Base-by-base conservation (phyloP, 2,113 vertebrate species). In the Verasper variegatus region DNA sequence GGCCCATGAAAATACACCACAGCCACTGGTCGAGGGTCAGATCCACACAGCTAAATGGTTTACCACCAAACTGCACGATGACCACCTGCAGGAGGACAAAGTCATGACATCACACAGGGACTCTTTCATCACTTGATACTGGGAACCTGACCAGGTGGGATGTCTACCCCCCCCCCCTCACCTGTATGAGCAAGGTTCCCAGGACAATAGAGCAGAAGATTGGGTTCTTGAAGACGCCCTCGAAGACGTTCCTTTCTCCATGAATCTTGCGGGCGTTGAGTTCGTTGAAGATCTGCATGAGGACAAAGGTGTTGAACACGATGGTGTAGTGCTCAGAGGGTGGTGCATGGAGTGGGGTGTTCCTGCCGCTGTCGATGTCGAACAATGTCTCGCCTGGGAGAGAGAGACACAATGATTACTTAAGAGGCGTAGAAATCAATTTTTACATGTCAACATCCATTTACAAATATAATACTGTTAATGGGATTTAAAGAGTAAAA, bases 271-370 rank as follows among this genome's bases (percentile, higher is more conserved):
- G 95, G 17, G 98, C 98, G 72, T 99, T 99, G 71, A 99, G 95
- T 93, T 99, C 98, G 57, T 99, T 99, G 88, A 99, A 99, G 74
- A 99, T 96, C 91, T 99, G 98, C 98, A 99, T 98, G 94, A 99
- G 96, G 87, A 99, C 98, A 71, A 99, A 99, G 0, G 97, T 98
- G 86, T 98, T 99, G 92, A 99, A 99, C 67, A 99, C 96, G 63
- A 99, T 97, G 70, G 98, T 99, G 84, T 99, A 99, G 91, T 99
- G 98, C 74, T 98, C 97, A 9, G 98, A 97, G 80, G 98, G 96
- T 56, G 97, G 96, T 5, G 97, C 95, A 6, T 99, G 97, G 73
- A 99, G 95, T 31, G 98, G 97, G 49, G 97, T 94, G 62, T 99
- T 95, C 92, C 98, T 94, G 92, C 98, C 98, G 26, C 93, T 95